These are phyloP conservation scores for Adoxophyes honmai DNA, from an alignment of 1,140 invertebrate genomes.

Conservation along the genomic window DNA sequence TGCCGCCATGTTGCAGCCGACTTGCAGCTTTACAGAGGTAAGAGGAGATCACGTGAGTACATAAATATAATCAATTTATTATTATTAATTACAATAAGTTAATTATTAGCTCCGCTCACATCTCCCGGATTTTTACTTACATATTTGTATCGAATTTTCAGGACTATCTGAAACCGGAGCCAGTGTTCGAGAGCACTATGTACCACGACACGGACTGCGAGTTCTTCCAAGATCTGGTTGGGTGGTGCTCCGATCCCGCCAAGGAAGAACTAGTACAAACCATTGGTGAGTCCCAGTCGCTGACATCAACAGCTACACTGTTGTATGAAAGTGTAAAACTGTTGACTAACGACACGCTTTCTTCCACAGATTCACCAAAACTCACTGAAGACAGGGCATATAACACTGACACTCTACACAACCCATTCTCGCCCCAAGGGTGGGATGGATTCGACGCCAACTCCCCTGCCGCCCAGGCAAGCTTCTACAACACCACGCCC, in stretches of 20 bases:
- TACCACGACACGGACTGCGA: conserved; percentile 65
- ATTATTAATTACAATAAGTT: conserved; percentile 42
- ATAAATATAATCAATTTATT: conserved; percentile 32
- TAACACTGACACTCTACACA: conserved; percentile 63
- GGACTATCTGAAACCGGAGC: conserved; percentile 67
- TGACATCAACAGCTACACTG: background rate
- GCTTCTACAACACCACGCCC: conserved; percentile 38
- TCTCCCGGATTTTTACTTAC: conserved; percentile 30
- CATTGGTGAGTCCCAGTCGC: conserved; percentile 48
- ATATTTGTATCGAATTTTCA: conserved; percentile 47
- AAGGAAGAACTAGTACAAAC: conserved; percentile 61
- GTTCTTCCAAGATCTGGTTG: conserved; percentile 71
- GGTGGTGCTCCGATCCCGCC: conserved; percentile 58
- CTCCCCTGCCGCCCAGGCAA: conserved; percentile 43
- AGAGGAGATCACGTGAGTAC: conserved; percentile 57
- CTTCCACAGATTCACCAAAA: conserved; percentile 50
- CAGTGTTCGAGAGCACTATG: conserved; percentile 56
- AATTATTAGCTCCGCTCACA: conserved; percentile 30
- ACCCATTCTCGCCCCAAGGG: conserved; percentile 60
- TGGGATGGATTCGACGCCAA: conserved; percentile 61
- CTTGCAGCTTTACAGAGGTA: conserved; percentile 66
- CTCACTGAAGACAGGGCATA: conserved; percentile 55
- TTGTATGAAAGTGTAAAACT: conserved; percentile 7
- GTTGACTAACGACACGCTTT: conserved; percentile 14
- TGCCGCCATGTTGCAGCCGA: conserved; percentile 35